A percentile compares a stretch with the other conserved stretches of the same genome.
These are phyloP conservation scores for Etheostoma perlongum DNA, from an alignment of 2,797 vertebrate genomes.

Conservation along the genomic window DNA sequence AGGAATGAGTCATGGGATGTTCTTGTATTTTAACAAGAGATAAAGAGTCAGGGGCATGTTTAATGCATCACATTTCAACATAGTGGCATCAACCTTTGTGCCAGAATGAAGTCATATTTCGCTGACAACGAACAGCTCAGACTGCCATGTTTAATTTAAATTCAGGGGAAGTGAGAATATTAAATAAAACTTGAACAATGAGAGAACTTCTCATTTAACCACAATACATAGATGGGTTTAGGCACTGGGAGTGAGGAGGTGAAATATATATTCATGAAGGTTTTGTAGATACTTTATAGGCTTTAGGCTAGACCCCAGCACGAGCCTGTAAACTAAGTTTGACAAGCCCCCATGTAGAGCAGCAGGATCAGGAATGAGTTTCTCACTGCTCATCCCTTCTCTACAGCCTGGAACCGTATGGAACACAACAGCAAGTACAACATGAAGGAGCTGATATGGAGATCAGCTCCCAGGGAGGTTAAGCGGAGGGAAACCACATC, in stretches of 20 bases:
- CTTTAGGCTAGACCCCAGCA: constrained; percentile 63
- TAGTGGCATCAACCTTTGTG: constrained; percentile 35
- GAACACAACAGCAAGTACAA: constrained; percentile 60
- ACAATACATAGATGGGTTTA: constrained; percentile 49
- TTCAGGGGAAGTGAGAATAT: constrained; percentile 37
- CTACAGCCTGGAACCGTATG: constrained; percentile 59
- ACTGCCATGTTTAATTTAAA: constrained; percentile 54
- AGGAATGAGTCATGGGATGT: neutral
- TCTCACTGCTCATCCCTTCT: constrained; percentile 49
- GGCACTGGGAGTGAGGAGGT: constrained; percentile 52
- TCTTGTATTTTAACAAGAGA: constrained; percentile 21
- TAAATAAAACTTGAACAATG: constrained; percentile 48
- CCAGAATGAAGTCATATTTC: constrained; percentile 47
- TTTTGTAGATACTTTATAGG: constrained; percentile 62
- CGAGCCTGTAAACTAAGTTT: constrained; percentile 59
- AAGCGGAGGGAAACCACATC: constrained; percentile 44
- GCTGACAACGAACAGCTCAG: constrained; percentile 30
- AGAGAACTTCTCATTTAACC: constrained; percentile 54
- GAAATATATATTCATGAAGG: constrained; percentile 75
- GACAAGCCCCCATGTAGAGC: constrained; percentile 66
- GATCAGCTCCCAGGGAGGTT: constrained; percentile 60
- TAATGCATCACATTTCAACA: constrained; percentile 37
- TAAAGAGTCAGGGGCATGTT: constrained; percentile 11
- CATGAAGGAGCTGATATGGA: constrained; percentile 61
- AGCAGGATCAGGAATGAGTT: constrained; percentile 53